These are phyloP conservation scores for Achatina immaculata DNA, from an alignment of 1,140 invertebrate species.

Conservation along the genomic window DNA sequence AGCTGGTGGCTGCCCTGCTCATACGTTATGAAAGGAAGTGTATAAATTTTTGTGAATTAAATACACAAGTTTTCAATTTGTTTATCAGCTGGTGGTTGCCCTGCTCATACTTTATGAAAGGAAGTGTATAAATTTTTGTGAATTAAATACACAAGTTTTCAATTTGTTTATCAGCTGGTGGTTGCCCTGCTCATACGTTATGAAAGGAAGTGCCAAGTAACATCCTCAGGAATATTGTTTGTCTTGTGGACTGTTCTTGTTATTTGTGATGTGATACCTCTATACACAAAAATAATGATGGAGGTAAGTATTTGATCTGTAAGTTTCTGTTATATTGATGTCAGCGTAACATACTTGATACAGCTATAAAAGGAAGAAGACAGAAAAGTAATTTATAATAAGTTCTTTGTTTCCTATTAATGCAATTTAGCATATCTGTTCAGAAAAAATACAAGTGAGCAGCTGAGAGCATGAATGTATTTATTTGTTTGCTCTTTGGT, in stretches of 20 bases:
- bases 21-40: not conserved
- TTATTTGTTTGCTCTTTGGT: too few relatives aligned
- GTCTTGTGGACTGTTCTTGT: conserved; percentile 20
- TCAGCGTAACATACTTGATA: not conserved
- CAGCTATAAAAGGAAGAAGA: not conserved
- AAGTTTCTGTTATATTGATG: not conserved
- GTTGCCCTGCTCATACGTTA: not conserved
- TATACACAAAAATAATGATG: conserved; percentile 27
- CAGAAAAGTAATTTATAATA: not conserved
- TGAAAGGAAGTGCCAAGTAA: conserved; percentile 13
- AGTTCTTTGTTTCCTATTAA: not conserved
- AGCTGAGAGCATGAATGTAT: not conserved
- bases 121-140: not conserved
- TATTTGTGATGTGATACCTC: conserved; percentile 21
- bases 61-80: not conserved
- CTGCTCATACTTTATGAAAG: not conserved
- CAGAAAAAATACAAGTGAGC: not conserved
- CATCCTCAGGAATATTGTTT: conserved; percentile 31
- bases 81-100: not conserved
- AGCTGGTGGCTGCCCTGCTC: not conserved
- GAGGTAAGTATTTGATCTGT: conserved; percentile 12
- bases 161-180: not conserved
- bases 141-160: not conserved
- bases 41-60: not conserved
- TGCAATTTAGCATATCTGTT: not conserved